Base-by-base conservation (phyloP, 2,113 vertebrate species). In the Buteo buteo region DNA sequence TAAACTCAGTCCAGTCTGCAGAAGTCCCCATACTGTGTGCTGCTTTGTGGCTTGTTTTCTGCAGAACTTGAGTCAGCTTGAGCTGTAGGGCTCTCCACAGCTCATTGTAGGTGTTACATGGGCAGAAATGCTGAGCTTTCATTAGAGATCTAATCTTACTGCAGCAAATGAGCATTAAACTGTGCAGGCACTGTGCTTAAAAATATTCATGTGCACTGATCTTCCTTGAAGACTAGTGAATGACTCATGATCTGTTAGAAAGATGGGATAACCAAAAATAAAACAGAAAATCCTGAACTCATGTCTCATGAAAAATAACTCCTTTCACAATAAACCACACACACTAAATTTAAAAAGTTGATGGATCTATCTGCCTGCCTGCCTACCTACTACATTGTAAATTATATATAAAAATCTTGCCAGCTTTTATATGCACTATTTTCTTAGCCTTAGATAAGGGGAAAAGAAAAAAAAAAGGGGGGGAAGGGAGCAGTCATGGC, bases 181-280 rank as follows among this genome's bases (percentile, higher is more conserved):
- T 62, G 10, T 83, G 79, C 42, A 58, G 54, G 34, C 50, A 28
- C n/a, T 21, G 9, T 59, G 61, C 62, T 96, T 87, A 77, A 90
- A 95, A 96, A 85, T 90, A 80, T 26, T 90, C 28, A 4, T 86
- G 31, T 94, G 38, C 71, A 31, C 45, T 86, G 38, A 78, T 94
- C 21, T 86, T 81, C 72, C 45, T 55, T 77, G 94, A 94, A 88
- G 82, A 78, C 65, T 72, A 45, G 36, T 93, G 79, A 96, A 92
- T 94, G 92, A 95, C 74, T 94, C 88, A 52, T 47, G 28, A 78
- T 90, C 67, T 90, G 59, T 59, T 88, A 71, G 82, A 81, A 96
- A 86, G 72, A 88, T 64, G 57, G 18, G 47, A 88, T 74, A 88
- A 88, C 93, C 64, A 81, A 77, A 97, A 97, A 86, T 93, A 90